These are phyloP conservation scores for Periophthalmus magnuspinnatus DNA, from an alignment of 2,797 vertebrate species.

Conservation along the genomic window DNA sequence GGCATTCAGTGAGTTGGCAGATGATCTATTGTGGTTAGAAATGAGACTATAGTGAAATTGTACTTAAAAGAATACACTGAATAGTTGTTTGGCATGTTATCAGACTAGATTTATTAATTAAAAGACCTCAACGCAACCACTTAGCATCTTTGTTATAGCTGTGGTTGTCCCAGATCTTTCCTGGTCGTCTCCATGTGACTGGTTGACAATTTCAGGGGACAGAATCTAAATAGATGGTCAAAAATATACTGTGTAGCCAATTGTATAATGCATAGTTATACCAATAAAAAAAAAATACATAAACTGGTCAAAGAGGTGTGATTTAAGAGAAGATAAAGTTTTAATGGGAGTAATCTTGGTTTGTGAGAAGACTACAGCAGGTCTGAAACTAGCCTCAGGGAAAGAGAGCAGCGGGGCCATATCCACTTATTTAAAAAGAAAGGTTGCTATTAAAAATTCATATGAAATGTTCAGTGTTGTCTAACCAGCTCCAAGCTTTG, in stretches of 20 bases:
- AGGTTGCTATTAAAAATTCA: background rate
- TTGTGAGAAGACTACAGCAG: background rate
- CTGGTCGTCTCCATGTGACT: background rate
- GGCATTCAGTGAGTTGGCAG: background rate
- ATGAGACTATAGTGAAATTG: background rate
- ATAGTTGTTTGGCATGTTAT: background rate
- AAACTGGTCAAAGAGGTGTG: background rate
- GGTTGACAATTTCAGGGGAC: too few species aligned
- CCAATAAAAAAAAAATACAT: background rate
- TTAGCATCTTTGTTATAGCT: background rate
- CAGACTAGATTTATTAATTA: too few species aligned
- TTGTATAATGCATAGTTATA: background rate
- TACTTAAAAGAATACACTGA: background rate
- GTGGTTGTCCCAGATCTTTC: background rate
- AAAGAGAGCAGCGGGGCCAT: background rate
- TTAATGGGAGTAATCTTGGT: background rate
- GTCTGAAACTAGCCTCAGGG: background rate
- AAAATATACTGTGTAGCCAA: background rate
- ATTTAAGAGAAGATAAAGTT: background rate
- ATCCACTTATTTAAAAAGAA: constrained; percentile 4
- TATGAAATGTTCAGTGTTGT: background rate
- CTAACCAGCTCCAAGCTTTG: constrained; percentile 13
- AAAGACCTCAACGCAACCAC: too few species aligned
- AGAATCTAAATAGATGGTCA: background rate
- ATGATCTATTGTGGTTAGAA: background rate